Conservation (phyloP, 2,888 invertebrate species). For the Ecliptopera silaceata region DNA sequence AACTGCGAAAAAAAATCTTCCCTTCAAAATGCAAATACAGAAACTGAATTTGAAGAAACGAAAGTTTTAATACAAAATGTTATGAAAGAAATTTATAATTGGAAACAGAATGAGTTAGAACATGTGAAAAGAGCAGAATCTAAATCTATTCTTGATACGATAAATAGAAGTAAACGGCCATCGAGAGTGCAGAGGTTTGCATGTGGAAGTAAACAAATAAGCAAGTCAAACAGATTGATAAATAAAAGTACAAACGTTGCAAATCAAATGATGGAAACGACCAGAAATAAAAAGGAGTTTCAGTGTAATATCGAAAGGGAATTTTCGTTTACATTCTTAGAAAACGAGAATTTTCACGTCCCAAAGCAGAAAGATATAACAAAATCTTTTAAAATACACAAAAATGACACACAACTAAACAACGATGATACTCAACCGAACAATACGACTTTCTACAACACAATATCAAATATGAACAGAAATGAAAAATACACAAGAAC, state of each 20-base stretch:
- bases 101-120: conserved; percentile 36
- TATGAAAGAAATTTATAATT: conserved; percentile 52
- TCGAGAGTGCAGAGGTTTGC: neutral
- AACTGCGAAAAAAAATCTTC: neutral
- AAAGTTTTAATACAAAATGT: conserved; percentile 53
- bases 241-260: conserved; percentile 10
- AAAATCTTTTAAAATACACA: neutral
- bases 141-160: neutral
- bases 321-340: conserved; percentile 46
- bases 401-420: conserved; percentile 1
- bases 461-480: conserved; percentile 8
- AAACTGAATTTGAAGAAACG: conserved; percentile 43
- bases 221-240: neutral
- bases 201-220: neutral
- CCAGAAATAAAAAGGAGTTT: conserved; percentile 12
- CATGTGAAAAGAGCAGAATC: conserved; percentile 21
- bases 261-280: conserved; percentile 4
- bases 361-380: neutral
- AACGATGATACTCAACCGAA: conserved; percentile 2
- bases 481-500: conserved; percentile 16
- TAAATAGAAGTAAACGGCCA: neutral
- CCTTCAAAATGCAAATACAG: conserved; percentile 3
- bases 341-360: conserved; percentile 20
- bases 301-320: conserved; percentile 26
- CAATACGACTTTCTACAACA: conserved; percentile 2